Conservation (phyloP, 2,113 vertebrate species). For the Muntiacus muntjak region DNA sequence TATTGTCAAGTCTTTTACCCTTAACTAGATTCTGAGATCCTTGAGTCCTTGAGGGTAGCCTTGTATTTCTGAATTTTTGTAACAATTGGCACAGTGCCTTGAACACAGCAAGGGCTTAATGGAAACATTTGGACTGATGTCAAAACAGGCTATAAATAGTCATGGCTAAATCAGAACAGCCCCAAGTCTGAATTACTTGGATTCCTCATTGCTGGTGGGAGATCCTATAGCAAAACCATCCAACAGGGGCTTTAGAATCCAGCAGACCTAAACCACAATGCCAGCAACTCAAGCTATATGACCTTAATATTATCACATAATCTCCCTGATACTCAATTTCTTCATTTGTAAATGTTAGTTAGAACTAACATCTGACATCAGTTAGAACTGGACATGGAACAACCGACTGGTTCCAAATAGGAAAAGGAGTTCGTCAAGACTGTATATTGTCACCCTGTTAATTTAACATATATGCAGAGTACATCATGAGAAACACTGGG, state of each 20-base stretch:
- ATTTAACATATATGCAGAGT: background rate
- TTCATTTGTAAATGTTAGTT: background rate
- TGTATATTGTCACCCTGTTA: background rate
- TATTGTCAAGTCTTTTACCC: background rate
- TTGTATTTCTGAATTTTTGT: background rate
- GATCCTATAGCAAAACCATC: background rate
- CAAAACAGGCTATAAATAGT: slow-evolving; percentile 11
- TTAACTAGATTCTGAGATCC: slow-evolving; percentile 34
- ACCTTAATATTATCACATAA: background rate
- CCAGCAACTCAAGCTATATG: background rate
- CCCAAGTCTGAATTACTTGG: background rate
- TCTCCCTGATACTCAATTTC: background rate
- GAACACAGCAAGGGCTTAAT: slow-evolving; percentile 40
- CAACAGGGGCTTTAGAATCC: background rate
- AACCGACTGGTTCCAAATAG: background rate
- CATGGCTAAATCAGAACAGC: background rate
- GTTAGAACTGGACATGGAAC: background rate
- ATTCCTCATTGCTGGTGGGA: background rate
- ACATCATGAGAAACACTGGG: background rate
- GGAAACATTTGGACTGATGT: slow-evolving; percentile 8
- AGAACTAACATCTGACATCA: background rate
- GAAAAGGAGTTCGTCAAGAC: background rate
- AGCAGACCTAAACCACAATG: background rate
- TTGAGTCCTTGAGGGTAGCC: background rate
- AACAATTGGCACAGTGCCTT: background rate